These are phyloP conservation scores for Cryptocephalus primarius DNA, from an alignment of 2,888 invertebrate species.

Conservation along the genomic window DNA sequence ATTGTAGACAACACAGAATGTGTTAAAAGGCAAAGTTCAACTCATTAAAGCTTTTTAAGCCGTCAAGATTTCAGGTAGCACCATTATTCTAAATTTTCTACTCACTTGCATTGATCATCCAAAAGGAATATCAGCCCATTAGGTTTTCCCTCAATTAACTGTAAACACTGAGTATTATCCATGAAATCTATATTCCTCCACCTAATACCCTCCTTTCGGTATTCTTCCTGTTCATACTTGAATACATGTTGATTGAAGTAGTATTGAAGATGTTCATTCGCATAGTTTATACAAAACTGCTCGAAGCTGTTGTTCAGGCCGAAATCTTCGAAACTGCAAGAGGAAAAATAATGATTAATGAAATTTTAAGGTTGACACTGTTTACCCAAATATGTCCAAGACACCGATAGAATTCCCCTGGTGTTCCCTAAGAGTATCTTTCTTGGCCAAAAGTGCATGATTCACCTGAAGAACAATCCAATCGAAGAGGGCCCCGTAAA, in stretches of 20 bases:
- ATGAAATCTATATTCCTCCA: slow-evolving; percentile 96
- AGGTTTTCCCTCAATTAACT: slow-evolving; percentile 84
- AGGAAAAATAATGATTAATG: too few species aligned
- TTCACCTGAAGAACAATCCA: slow-evolving; percentile 97
- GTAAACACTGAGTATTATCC: slow-evolving; percentile 90
- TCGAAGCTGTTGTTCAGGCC: slow-evolving; percentile 85
- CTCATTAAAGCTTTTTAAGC: too few species aligned
- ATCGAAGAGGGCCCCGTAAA: slow-evolving; percentile 92
- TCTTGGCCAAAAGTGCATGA: slow-evolving; percentile 84
- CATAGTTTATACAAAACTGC: slow-evolving; percentile 95
- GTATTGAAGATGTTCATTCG: slow-evolving; percentile 93
- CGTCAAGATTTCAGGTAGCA: too few species aligned
- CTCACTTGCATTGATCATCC: slow-evolving; percentile 93
- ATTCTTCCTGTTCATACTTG: slow-evolving; percentile 95
- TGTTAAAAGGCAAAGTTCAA: too few species aligned
- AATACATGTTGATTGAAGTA: slow-evolving; percentile 98
- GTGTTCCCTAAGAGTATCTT: slow-evolving; percentile 75
- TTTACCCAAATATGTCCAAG: slow-evolving; percentile 83
- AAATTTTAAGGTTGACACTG: too few species aligned
- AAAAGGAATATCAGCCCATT: slow-evolving; percentile 80
- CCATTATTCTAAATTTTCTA: slow-evolving; percentile 4
- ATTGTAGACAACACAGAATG: too few species aligned
- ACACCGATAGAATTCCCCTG: slow-evolving; percentile 92
- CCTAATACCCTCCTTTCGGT: slow-evolving; percentile 81
- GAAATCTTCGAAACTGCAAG: slow-evolving; percentile 84